A percentile compares a stretch with the other conserved stretches of the same genome.
Conservation (phyloP, 2,797 vertebrate species). For the Neosalanx taihuensis region DNA sequence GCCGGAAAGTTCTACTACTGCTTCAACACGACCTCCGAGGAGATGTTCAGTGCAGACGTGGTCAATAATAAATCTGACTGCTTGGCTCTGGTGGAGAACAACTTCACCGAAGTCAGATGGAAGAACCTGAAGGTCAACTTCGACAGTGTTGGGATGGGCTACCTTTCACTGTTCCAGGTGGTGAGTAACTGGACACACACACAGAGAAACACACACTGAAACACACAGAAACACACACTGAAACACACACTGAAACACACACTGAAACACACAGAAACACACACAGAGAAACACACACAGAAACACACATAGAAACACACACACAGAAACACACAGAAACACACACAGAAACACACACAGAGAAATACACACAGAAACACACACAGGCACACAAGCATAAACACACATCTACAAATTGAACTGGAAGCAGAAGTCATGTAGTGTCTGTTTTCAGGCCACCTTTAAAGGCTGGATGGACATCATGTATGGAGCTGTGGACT, state of each 20-base stretch:
- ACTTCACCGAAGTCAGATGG: constrained; percentile 78
- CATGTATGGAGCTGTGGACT: constrained; percentile 75
- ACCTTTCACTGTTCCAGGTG: constrained; percentile 93
- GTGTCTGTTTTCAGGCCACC: constrained; percentile 61
- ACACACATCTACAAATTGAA: too few relatives aligned
- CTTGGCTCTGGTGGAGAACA: constrained; percentile 56
- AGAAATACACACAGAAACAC: too few relatives aligned
- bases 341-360: too few relatives aligned
- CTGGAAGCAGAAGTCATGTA: neutral
- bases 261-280: too few relatives aligned
- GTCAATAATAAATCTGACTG: constrained; percentile 86
- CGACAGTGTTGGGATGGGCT: constrained; percentile 92
- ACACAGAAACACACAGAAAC: too few relatives aligned
- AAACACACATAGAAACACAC: too few relatives aligned
- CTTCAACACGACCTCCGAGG: constrained; percentile 78
- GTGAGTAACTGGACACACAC: constrained; percentile 66
- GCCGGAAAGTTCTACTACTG: constrained; percentile 91
- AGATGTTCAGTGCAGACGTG: constrained; percentile 37
- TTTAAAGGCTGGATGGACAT: constrained; percentile 81
- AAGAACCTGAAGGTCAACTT: constrained; percentile 87
- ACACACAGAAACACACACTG: too few relatives aligned
- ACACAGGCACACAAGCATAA: too few relatives aligned
- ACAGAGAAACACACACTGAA: too few relatives aligned
- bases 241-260: too few relatives aligned
- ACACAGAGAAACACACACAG: too few relatives aligned